Evolutionary conservation across 2,113 vertebrate genomes (phyloP).

Genomic region (Python bivittatus): DNA sequence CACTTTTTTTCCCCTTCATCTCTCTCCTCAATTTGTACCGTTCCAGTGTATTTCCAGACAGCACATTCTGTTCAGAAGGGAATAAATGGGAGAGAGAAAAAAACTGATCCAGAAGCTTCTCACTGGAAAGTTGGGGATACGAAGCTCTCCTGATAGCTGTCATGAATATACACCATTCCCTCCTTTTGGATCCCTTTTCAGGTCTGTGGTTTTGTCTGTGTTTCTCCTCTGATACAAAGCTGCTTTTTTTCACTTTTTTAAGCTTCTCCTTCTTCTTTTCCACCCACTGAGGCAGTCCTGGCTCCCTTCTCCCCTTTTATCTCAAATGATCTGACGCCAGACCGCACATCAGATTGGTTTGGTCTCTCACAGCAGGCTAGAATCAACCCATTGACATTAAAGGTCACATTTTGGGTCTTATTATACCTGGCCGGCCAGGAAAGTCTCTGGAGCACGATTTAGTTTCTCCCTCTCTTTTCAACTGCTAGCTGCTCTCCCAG

Average conservation of each 20-base stretch:
- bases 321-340: background rate
- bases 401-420: slow-evolving; percentile 53
- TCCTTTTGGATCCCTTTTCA: background rate
- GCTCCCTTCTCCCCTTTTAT: background rate
- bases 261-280: background rate
- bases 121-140: background rate
- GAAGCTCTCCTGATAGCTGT: background rate
- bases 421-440: slow-evolving; percentile 46
- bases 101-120: background rate
- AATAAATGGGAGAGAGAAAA: background rate
- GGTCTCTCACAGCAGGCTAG: slow-evolving; percentile 50
- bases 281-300: background rate
- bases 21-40: background rate
- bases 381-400: slow-evolving; percentile 27
- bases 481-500: slow-evolving; percentile 40
- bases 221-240: background rate
- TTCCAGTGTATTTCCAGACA: background rate
- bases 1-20: background rate
- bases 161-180: too few relatives aligned
- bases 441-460: slow-evolving; percentile 17
- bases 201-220: background rate
- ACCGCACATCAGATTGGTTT: slow-evolving; percentile 24
- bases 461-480: slow-evolving; percentile 25
- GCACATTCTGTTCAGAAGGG: background rate
- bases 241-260: background rate